A percentile compares a stretch with the other conserved stretches of the same genome.
Evolutionary conservation across 2,888 invertebrate species (phyloP).

Genomic region (Ornithoptera alexandrae): DNA sequence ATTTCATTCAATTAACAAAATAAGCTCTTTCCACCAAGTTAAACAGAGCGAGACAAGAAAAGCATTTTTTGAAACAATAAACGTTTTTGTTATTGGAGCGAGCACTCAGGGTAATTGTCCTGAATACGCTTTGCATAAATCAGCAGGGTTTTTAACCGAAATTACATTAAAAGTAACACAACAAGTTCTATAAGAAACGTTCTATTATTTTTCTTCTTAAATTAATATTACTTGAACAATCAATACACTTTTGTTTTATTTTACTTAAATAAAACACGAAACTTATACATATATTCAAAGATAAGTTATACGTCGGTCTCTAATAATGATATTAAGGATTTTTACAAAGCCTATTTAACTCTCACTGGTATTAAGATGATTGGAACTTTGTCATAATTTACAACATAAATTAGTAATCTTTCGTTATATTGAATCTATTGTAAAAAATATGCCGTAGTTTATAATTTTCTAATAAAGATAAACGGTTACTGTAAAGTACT

Average conservation of each 20-base stretch:
- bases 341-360: too few species aligned
- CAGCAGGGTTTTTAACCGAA: conserved; percentile 30
- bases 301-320: too few species aligned
- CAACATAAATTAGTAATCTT: too few species aligned
- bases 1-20: conserved; percentile 32
- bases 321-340: too few species aligned
- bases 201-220: neutral
- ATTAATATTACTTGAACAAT: neutral
- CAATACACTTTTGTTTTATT: neutral
- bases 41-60: conserved; percentile 34
- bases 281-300: too few species aligned
- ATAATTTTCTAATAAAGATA: too few species aligned
- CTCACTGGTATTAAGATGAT: too few species aligned
- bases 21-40: conserved; percentile 32
- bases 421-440: too few species aligned
- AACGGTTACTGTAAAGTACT: too few species aligned
- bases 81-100: conserved; percentile 36
- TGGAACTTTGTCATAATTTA: too few species aligned
- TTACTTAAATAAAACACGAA: neutral
- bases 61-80: conserved; percentile 36
- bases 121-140: conserved; percentile 38
- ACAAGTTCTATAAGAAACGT: conserved; percentile 5
- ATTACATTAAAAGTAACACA: conserved; percentile 13
- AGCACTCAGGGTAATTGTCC: conserved; percentile 35
- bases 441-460: too few species aligned